These are phyloP conservation scores for Anguilla obscura DNA, from an alignment of 2,797 vertebrate species.

Conservation along the genomic window DNA sequence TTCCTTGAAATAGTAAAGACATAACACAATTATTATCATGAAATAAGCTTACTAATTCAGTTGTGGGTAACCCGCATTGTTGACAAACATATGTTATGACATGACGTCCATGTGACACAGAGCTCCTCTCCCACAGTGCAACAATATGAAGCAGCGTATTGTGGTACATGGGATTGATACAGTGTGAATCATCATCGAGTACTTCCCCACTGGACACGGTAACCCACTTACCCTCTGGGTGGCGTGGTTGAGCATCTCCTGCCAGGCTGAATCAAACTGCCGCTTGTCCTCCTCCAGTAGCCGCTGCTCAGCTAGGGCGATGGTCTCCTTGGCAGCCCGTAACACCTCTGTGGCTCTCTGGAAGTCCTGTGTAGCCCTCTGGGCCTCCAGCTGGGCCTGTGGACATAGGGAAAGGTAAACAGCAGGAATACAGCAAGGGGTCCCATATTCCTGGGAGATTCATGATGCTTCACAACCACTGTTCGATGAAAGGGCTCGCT, in stretches of 20 bases:
- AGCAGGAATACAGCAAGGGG: no score
- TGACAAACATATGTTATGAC: background rate
- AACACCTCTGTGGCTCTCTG: conserved; percentile 94
- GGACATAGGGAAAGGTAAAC: background rate
- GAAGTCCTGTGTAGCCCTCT: conserved; percentile 94
- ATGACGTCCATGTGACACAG: background rate
- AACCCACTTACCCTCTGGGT: conserved; percentile 83
- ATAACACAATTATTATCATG: background rate
- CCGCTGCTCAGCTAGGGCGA: conserved; percentile 90
- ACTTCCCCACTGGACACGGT: background rate
- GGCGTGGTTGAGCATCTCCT: conserved; percentile 98
- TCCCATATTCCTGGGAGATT: no score
- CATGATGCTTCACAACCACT: no score
- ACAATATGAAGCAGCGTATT: background rate
- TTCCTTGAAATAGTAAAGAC: background rate
- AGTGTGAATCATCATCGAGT: background rate
- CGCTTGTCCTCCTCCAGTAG: conserved; percentile 93
- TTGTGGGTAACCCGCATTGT: background rate
- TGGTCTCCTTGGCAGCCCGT: conserved; percentile 94
- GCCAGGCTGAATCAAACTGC: conserved; percentile 98
- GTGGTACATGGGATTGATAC: background rate
- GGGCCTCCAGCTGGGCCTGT: conserved; percentile 92
- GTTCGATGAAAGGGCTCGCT: no score
- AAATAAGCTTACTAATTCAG: background rate
- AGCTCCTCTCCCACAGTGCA: background rate